phyloP scores from a whole-genome alignment of 2,797 vertebrate genomes.

The Crossoptilon crossoptilon region DNA sequence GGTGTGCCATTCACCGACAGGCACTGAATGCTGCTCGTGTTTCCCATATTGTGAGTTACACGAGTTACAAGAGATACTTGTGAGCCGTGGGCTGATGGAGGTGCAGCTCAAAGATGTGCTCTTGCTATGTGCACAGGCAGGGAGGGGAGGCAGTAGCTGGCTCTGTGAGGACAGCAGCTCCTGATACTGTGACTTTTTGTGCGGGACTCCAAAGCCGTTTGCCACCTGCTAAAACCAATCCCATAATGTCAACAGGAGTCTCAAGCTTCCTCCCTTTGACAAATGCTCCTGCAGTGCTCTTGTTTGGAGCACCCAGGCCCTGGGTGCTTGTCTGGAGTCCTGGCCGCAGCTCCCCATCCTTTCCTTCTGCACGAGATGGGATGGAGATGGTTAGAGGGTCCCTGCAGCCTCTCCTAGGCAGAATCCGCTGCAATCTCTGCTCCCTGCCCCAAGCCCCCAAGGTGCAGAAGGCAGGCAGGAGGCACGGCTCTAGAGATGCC shows the following conservation, averaged over 20 bases:
- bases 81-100: not conserved
- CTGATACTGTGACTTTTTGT: not conserved
- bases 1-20: accelerated
- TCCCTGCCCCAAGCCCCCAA: not conserved
- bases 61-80: not conserved
- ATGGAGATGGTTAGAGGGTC: not conserved
- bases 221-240: not conserved
- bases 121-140: not conserved
- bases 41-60: not conserved
- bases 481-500: not conserved
- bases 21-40: accelerated
- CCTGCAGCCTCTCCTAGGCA: not conserved
- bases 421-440: not conserved
- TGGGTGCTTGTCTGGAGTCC: not conserved
- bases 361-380: not conserved
- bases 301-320: not conserved
- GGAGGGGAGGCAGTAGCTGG: slow-evolving; percentile 34
- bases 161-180: slow-evolving; percentile 19
- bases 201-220: not conserved
- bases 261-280: not conserved
- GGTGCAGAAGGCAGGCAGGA: not conserved
- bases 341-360: not conserved
- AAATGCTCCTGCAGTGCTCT: accelerated
- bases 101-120: accelerated
- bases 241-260: not conserved